Base-by-base conservation (phyloP, 2,797 vertebrate genomes). In the Cossypha dichroa region DNA sequence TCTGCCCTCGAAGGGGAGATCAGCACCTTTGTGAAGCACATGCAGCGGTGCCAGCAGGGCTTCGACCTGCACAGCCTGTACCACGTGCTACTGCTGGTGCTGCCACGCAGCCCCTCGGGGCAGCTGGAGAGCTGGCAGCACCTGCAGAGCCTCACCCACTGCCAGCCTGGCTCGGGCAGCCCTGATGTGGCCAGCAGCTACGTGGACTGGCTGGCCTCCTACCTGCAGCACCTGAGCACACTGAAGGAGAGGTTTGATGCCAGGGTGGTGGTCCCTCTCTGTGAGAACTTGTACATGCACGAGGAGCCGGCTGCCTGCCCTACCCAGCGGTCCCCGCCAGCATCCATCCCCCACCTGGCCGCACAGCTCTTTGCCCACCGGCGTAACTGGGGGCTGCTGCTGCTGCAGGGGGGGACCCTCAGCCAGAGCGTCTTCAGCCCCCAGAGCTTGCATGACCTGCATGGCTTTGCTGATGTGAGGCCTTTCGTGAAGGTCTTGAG, bases 321-420 rank as follows among this genome's bases (percentile, higher is more conserved):
- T 7, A 29, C 8, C 3, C 4, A 0, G 41, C 0, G 0, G 14
- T 40, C 41, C 6, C 19, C 11, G 0, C 15, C 1, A 0, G 18
- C 41, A 34, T 96, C 96, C 55, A 94, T 97, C 25, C 84, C 92
- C 0, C 21, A 17, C 13, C 86, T 96, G 28, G 97, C 96, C 0
- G n/a, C 95, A 43, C 85, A 96, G 33, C 92, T 97, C 34, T 98
- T 97, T 11, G 7, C 86, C 43, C 49, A 72, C 40, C 9, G 72
- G 38, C 20, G 29, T 34, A 96, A 93, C 43, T 97, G 97, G 97
- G 96, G 93, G 16, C 84, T 97, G 89, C 95, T 98, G n/a, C 77
- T 97, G 43, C 79, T 34, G 34, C 34, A 45, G 22, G 68, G 55
- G 13, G n/a, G 59, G 0, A 2, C 16, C 43, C 85, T 93, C 52